phyloP scores from a whole-genome alignment of 2,888 invertebrate species.

The Trachelus iudaicus region DNA sequence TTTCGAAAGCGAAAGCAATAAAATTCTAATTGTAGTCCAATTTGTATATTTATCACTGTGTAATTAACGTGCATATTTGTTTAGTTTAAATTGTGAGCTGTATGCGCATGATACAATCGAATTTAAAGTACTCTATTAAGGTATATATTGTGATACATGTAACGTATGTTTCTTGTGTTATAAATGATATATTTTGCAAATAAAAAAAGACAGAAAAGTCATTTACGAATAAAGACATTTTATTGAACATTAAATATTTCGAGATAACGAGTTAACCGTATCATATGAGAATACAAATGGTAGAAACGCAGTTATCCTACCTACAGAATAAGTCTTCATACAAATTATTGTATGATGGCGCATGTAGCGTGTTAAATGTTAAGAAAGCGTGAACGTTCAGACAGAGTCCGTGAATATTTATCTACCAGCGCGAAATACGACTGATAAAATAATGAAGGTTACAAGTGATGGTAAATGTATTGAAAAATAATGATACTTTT shows the following conservation, averaged over 20 bases:
- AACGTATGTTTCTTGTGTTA: not conserved
- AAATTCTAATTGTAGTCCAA: not conserved
- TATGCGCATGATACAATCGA: not conserved
- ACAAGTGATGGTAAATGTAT: not conserved
- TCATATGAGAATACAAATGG: not conserved
- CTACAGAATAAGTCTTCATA: not conserved
- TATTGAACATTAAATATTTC: slow-evolving; percentile 1
- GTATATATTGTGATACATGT: not conserved
- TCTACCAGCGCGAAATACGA: not conserved
- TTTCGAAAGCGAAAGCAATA: not conserved
- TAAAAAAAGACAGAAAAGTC: not conserved
- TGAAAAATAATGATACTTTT: not conserved
- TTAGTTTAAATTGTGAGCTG: not conserved
- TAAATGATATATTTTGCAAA: not conserved
- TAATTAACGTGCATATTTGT: not conserved
- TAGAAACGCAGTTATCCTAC: not conserved
- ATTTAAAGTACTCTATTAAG: not conserved
- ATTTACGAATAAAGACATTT: not conserved
- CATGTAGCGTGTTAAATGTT: not conserved
- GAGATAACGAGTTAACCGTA: not conserved
- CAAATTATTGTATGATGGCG: not conserved
- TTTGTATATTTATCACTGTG: not conserved
- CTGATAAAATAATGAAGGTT: not conserved
- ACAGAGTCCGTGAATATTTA: not conserved
- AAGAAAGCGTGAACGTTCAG: not conserved